Evolutionary conservation across 2,113 vertebrate species (phyloP).

Genomic region (Rafetus swinhoei): DNA sequence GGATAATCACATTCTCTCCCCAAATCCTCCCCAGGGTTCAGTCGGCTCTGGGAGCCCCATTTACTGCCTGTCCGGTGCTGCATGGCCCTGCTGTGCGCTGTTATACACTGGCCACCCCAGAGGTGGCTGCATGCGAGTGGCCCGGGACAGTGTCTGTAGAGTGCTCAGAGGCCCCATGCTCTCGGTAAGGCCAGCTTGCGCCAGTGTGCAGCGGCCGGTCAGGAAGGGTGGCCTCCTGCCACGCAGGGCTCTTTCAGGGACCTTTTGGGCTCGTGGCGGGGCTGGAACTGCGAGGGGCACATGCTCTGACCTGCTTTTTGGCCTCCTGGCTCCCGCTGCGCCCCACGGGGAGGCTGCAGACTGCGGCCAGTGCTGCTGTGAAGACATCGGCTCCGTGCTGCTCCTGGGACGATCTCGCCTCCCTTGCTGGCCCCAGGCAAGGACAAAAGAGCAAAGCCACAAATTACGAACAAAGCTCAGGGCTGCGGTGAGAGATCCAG

Average conservation of each 20-base stretch:
- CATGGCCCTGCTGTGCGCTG: neutral
- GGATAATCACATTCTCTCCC: neutral
- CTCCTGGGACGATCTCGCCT: conserved; percentile 34
- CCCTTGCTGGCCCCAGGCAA: conserved; percentile 47
- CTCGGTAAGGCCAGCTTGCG: neutral
- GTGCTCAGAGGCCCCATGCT: neutral
- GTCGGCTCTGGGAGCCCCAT: neutral
- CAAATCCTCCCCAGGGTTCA: neutral
- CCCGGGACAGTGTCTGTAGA: neutral
- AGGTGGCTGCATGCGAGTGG: neutral
- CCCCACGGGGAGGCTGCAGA: conserved; percentile 72
- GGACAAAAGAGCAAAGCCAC: neutral
- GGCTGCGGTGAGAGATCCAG: too few species aligned
- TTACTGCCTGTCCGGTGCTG: neutral
- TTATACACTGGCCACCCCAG: neutral
- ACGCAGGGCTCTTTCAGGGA: neutral
- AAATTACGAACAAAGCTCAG: neutral
- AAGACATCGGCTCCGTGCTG: conserved; percentile 57
- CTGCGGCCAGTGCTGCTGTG: conserved; percentile 69
- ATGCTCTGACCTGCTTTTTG: conserved; percentile 77
- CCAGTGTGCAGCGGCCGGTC: neutral
- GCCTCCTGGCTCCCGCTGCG: conserved; percentile 63
- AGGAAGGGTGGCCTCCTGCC: neutral
- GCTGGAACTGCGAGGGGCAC: neutral
- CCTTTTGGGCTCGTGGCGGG: neutral